These are phyloP conservation scores for Rhadina sibilatrix DNA, from an alignment of 2,113 vertebrate species.

Conservation along the genomic window DNA sequence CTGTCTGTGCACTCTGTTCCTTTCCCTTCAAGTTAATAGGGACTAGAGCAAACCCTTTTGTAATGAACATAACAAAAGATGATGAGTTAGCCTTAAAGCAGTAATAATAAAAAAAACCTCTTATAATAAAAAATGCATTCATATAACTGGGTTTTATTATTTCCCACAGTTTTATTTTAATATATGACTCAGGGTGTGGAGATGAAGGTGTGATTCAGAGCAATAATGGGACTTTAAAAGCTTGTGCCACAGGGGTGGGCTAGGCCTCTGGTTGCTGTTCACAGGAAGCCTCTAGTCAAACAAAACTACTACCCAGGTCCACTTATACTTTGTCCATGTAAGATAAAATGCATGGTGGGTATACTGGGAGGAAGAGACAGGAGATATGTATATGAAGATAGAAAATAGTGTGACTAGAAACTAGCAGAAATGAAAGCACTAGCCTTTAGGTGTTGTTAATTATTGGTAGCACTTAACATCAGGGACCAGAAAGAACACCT, in stretches of 20 bases:
- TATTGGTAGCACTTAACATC: not conserved
- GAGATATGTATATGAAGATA: not conserved
- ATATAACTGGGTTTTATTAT: slow-evolving; percentile 61
- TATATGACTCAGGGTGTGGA: slow-evolving; percentile 46
- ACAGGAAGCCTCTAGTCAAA: slow-evolving; percentile 30
- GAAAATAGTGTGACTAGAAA: not conserved
- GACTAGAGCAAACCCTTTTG: slow-evolving; percentile 29
- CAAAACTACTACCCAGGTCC: not conserved
- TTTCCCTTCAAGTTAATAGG: slow-evolving; percentile 8
- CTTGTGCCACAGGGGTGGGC: not conserved
- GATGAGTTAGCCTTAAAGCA: slow-evolving; percentile 51
- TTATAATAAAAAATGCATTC: slow-evolving; percentile 53
- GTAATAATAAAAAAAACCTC: slow-evolving; percentile 47
- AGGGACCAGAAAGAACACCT: not conserved
- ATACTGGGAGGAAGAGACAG: not conserved
- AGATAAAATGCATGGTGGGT: not conserved
- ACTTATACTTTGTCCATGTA: not conserved
- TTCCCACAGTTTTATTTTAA: slow-evolving; percentile 68
- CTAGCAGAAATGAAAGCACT: not conserved
- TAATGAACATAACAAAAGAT: slow-evolving; percentile 51
- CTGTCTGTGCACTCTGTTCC: not conserved
- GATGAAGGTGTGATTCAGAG: slow-evolving; percentile 63
- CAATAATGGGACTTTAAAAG: slow-evolving; percentile 51
- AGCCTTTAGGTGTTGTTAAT: not conserved
- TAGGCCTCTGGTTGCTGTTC: slow-evolving; percentile 7